Conservation (phyloP, 2,888 invertebrate genomes). For the Drosophila neutralis region DNA sequence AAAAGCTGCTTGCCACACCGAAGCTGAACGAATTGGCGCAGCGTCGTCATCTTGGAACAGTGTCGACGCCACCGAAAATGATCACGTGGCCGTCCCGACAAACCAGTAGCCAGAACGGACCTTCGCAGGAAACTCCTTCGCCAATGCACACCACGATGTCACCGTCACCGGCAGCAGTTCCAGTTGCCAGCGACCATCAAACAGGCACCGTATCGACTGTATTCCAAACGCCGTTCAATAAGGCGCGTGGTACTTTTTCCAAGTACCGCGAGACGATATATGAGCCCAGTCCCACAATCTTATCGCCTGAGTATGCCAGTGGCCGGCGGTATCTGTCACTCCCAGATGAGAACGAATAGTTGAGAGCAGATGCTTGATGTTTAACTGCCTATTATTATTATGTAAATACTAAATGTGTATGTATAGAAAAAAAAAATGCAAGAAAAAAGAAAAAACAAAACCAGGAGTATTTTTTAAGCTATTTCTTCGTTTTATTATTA, state of each 20-base stretch:
- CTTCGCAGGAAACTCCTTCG: background rate
- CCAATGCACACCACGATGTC: background rate
- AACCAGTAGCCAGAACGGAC: slow-evolving; percentile 3
- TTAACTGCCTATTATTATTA: slow-evolving; percentile 38
- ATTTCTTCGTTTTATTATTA: slow-evolving; percentile 5
- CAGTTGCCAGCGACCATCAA: slow-evolving; percentile 17
- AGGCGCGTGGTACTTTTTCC: slow-evolving; percentile 69
- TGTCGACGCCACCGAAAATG: slow-evolving; percentile 21
- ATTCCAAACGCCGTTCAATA: slow-evolving; percentile 68
- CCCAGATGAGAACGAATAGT: slow-evolving; percentile 34
- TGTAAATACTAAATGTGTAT: slow-evolving; percentile 15
- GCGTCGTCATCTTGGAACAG: background rate
- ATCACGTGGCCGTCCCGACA: background rate
- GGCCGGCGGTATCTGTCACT: background rate
- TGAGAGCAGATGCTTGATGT: slow-evolving; percentile 5
- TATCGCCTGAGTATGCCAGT: slow-evolving; percentile 8
- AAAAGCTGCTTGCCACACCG: slow-evolving; percentile 50
- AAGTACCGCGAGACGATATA: slow-evolving; percentile 68
- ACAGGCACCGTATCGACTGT: slow-evolving; percentile 25
- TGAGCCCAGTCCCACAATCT: slow-evolving; percentile 15
- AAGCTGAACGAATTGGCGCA: slow-evolving; percentile 27
- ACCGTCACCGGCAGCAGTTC: slow-evolving; percentile 18
- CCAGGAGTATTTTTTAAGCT: slow-evolving; percentile 5
- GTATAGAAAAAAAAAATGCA: background rate
- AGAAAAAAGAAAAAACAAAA: background rate